Conservation (phyloP, 2,113 vertebrate genomes). For the Mesocricetus auratus region DNA sequence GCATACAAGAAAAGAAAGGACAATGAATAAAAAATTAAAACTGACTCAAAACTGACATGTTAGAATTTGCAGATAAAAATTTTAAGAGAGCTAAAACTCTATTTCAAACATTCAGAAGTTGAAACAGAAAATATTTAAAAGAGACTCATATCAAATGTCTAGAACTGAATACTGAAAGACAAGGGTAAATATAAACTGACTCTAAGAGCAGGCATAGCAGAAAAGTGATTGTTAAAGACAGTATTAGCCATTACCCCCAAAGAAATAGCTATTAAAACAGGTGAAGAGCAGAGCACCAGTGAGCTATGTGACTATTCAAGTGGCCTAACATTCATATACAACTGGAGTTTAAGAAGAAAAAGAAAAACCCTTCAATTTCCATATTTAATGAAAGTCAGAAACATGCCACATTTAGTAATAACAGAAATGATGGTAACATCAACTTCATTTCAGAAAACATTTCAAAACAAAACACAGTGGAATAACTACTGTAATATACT, state of each 20-base stretch:
- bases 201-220: not conserved
- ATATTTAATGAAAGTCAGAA: conserved; percentile 18
- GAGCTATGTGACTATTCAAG: not conserved
- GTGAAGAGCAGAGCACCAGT: not conserved
- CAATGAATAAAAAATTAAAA: conserved; percentile 28
- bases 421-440: not conserved
- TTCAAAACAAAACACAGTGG: not conserved
- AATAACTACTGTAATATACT: not conserved
- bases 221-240: not conserved
- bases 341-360: not conserved
- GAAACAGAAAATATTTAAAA: not conserved
- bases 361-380: not conserved
- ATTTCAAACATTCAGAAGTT: not conserved
- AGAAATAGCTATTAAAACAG: not conserved
- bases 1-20: conserved; percentile 4
- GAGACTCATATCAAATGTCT: not conserved
- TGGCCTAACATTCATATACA: not conserved
- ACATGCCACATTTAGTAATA: not conserved
- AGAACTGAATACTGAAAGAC: conserved; percentile 16
- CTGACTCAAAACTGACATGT: not conserved
- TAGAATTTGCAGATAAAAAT: not conserved
- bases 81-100: not conserved
- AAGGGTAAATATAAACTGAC: conserved; percentile 2
- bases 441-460: not conserved
- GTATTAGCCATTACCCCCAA: not conserved